Conservation (phyloP, 2,888 invertebrate genomes). For the Lasioglossum zephyrum region DNA sequence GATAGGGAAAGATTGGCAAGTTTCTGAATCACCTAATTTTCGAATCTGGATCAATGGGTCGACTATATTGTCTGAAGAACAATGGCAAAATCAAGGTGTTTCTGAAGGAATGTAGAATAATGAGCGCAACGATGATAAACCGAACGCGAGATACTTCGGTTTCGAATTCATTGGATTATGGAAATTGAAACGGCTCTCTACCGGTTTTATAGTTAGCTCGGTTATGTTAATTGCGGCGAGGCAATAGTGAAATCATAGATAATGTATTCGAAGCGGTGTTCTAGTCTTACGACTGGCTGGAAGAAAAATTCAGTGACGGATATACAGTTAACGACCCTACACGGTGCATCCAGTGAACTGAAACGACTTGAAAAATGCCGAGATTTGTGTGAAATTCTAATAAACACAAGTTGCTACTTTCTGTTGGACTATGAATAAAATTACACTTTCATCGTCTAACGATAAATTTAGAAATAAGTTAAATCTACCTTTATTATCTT, state of each 20-base stretch:
- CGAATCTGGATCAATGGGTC: background rate
- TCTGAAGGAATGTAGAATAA: constrained; percentile 3
- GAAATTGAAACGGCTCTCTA: background rate
- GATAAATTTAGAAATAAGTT: background rate
- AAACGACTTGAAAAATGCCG: background rate
- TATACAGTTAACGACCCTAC: background rate
- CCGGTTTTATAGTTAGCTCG: constrained; percentile 3
- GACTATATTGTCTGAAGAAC: background rate
- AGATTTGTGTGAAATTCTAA: background rate
- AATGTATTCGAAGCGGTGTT: constrained; percentile 5
- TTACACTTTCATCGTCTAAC: background rate
- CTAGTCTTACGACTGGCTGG: background rate
- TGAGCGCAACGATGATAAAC: background rate
- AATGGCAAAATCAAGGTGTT: background rate
- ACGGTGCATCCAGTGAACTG: background rate
- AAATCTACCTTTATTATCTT: background rate
- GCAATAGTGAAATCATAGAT: constrained; percentile 11
- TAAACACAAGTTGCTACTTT: background rate
- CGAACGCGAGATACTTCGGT: background rate
- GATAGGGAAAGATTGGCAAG: background rate
- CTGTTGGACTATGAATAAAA: background rate
- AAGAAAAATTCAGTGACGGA: background rate
- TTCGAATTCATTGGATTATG: background rate
- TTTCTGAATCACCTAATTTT: background rate
- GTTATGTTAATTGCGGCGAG: constrained; percentile 11